Conservation (phyloP, 2,113 vertebrate species). For the Mungos mungo region DNA sequence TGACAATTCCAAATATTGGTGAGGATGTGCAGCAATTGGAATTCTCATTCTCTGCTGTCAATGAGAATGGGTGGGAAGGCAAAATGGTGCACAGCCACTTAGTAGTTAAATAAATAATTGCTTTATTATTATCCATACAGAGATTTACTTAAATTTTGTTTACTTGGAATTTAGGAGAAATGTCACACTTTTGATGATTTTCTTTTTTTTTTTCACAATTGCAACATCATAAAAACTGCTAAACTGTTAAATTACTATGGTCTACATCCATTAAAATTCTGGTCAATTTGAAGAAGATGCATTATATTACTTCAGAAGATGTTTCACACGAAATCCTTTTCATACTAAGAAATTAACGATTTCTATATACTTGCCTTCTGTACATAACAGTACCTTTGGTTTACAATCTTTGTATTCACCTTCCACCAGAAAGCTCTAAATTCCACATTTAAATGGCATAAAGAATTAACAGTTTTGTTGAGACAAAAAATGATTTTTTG, state of each 20-base stretch:
- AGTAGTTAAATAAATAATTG: not conserved
- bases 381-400: not conserved
- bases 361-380: not conserved
- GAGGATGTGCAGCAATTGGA: not conserved
- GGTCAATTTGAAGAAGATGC: conserved; percentile 56
- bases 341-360: conserved; percentile 1
- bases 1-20: not conserved
- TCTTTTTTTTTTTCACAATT: not conserved
- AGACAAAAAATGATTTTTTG: conserved; percentile 69
- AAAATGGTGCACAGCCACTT: not conserved
- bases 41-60: not conserved
- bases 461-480: conserved; percentile 77
- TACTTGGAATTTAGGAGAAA: not conserved
- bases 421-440: conserved; percentile 16
- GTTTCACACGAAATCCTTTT: not conserved
- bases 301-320: conserved; percentile 41
- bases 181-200: not conserved
- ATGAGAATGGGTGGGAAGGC: not conserved
- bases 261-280: conserved; percentile 27
- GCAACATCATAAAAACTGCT: conserved; percentile 7
- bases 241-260: conserved; percentile 1
- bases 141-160: not conserved
- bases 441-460: conserved; percentile 74
- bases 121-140: not conserved
- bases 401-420: conserved; percentile 21